Base-by-base conservation (phyloP, 2,888 invertebrate species). In the Nyleta sp. region DNA sequence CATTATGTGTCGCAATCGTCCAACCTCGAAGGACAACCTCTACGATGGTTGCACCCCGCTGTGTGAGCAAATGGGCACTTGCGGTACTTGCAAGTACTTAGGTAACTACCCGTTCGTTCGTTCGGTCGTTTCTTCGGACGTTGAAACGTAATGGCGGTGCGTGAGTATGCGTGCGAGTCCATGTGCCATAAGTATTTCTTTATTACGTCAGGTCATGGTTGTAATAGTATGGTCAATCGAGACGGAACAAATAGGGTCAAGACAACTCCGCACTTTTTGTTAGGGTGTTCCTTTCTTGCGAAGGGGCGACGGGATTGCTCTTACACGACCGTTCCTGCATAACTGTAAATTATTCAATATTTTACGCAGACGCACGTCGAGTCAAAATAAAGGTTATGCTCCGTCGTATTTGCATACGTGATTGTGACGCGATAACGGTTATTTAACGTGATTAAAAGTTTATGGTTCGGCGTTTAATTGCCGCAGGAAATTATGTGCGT, bases 161-260 rank as follows among this genome's bases (percentile, higher is more conserved):
- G 65, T 24, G 50, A 15, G 77, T 71, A 20, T 67, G 60, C 55
- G 71, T 57, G 52, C 46, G 15, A 24, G 11, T 57, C 33, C 38
- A 42, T 62, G 64, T 24, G 68, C 68, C 68, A 62, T 68, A 68
- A 68, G 67, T 46, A 67, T 60, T 73, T 72, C 73, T 78, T 73
- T 72, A 68, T 72, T 78, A 62, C 73, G 81, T 46, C 68, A 83
- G 85, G 84, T 85, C 83, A 83, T 83, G 82, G 80, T 55, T 67
- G 76, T 70, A 71, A 74, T 81, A 72, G 50, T 72, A 57, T 18
- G 68, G 80, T 57, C 74, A 82, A 83, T 83, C 82, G 71, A 78
- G 78, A 80, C 82, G 81, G 81, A 82, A 83, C 78, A 80, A 86
- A 86, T 84, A 83, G 77, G 81, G 81, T 84, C 82, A 80, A 80